Evolutionary conservation across 1,140 invertebrate species (phyloP), one percentile per base, ranked within the genome.

Genomic region (Aphelinus certus): DNA sequence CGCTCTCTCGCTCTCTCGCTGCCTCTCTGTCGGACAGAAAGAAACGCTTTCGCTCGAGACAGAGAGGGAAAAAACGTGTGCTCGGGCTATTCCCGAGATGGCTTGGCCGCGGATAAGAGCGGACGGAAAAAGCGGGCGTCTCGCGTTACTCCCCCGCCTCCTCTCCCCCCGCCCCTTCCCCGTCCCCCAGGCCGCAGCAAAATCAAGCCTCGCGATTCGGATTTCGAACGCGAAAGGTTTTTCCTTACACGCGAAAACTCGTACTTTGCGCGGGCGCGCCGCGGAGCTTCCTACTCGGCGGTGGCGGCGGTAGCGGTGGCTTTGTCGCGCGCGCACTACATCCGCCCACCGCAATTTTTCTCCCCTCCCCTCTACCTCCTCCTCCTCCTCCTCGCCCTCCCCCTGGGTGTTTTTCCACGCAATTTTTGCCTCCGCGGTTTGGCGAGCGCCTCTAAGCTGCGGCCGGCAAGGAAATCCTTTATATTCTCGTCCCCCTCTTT

Each of bases 141-240:
- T 75, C 73, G 73, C 62, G 68, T 75, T 75, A 71, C 73, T 45
- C 53, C 7, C 56, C 3, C 26, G 26, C 26, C 26, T 26, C 26
- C 26, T 26, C 26, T 26, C 26, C 26, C 26, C 26, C 26, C 26
- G 26, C 26, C 26, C 26, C 26, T 26, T 26, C 26, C 26, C 3
- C 1, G 26, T 48, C 69, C n/a, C 9, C 3, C 48, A 10, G 58
- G 42, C 61, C 61, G 64, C 49, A 5, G 63, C 63, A 7, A 75
- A 74, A 68, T 74, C 72, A 68, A 68, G 70, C 26, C 4, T 26
- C 66, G 42, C 73, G 73, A 75, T 71, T 75, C 73, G 67, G 68
- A 75, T 75, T 66, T 71, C 73, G 67, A 75, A 66, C 62, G 51
- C 45, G 46, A 3, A 9, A 6, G 67, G 73, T 75, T 75, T 75